Percentiles rank a stretch among this genome's conserved stretches.
These are phyloP conservation scores for Tromatobia lineatoria DNA, from an alignment of 2,888 invertebrate species.

Conservation along the genomic window DNA sequence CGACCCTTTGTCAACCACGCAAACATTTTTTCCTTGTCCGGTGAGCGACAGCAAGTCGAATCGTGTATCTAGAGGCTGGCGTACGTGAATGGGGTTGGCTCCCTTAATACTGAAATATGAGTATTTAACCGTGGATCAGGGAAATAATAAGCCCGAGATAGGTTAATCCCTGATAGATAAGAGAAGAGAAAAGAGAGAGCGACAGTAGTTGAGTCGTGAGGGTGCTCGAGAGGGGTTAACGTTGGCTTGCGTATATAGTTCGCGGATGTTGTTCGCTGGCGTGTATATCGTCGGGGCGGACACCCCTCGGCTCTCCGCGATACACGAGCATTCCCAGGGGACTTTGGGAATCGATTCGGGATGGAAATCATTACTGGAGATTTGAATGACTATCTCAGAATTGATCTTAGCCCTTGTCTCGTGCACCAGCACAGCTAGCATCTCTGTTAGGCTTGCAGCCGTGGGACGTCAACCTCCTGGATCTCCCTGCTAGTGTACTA, in stretches of 20 bases:
- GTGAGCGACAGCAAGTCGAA: conserved; percentile 61
- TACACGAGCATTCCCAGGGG: conserved; percentile 82
- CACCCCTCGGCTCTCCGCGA: conserved; percentile 69
- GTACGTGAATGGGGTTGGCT: conserved; percentile 38
- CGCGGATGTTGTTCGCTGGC: conserved; percentile 78
- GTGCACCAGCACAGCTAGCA: conserved; percentile 21
- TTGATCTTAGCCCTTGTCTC: conserved; percentile 78
- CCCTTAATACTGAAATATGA: conserved; percentile 84
- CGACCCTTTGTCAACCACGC: conserved; percentile 18
- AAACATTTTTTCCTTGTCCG: conserved; percentile 10
- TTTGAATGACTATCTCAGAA: conserved; percentile 85
- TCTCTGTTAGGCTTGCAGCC: conserved; percentile 56
- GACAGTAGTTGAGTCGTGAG: conserved; percentile 41
- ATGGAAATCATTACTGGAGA: conserved; percentile 85
- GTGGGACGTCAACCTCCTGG: conserved; percentile 33
- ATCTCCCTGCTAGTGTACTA: neutral
- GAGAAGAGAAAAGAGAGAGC: conserved; percentile 70
- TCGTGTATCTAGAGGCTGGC: conserved; percentile 59
- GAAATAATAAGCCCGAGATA: conserved; percentile 85
- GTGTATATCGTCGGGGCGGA: conserved; percentile 71
- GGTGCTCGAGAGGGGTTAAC: conserved; percentile 66
- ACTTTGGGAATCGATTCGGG: conserved; percentile 84
- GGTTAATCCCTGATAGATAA: conserved; percentile 84
- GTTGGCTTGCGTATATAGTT: conserved; percentile 72
- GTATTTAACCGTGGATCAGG: conserved; percentile 85